Evolutionary conservation across 2,888 invertebrate species (phyloP), one percentile per base, ranked within the genome.

Genomic region (Drosophila incognita): DNA sequence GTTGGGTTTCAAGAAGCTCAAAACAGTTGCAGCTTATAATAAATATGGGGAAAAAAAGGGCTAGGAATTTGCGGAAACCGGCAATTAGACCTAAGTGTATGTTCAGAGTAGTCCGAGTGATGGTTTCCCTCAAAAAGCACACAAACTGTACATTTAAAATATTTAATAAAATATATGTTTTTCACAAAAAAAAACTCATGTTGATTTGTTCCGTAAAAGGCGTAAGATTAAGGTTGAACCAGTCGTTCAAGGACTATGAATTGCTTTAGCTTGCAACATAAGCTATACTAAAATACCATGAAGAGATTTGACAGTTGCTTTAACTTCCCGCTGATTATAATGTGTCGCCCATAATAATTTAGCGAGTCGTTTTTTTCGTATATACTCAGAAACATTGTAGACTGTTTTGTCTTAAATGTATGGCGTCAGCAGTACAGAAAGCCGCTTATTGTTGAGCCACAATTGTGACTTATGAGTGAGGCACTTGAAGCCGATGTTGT

Each of bases 401-500:
- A 53, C 10, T 21, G 53, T 53, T 24, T 36, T 53, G 18, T 11
- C 21, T 24, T 11, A 24, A n/a, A 38, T 56, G n/a, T n/a, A 29
- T 38, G 27, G 35, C 27, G 21, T 38, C 29, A 15, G 57, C 40
- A 57, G 5, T 40, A 40, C 2, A n/a, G n/a, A 56, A 56, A 38
- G 56, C 38, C 27, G 56, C 56, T 29, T 56, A n/a, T 29, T 29
- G 56, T 38, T 56, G 27, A 24, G 38, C 18, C 15, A 29, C 56
- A 27, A 13, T 18, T 27, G 27, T 29, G 56, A 56, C 56, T 56
- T 29, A 13, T 24, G n/a, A 40, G 42, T 54, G 15, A 61, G n/a
- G 7, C 10, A 49, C 51, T 67, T 68, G 33, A 74, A 65, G 57
- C 54, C 53, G 49, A 54, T 48, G 49, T 38, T 33, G 21, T 38